These are phyloP conservation scores for Thrips palmi DNA, from an alignment of 1,140 invertebrate species.

Conservation along the genomic window DNA sequence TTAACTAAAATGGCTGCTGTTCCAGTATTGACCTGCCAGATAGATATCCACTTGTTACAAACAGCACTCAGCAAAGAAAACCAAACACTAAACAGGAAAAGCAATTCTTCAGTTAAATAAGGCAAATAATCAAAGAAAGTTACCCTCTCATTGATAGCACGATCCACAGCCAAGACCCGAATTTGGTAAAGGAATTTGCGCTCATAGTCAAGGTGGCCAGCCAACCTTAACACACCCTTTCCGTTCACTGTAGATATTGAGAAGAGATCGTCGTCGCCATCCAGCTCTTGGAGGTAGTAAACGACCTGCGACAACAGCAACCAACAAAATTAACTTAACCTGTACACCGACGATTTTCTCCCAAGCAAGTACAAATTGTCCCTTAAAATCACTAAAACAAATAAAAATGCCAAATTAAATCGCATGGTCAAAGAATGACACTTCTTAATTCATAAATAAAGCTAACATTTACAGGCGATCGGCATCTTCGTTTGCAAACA, in stretches of 20 bases:
- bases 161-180: slow-evolving; percentile 63
- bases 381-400: too few relatives aligned
- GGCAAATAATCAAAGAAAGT: slow-evolving; percentile 15
- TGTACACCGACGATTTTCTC: too few relatives aligned
- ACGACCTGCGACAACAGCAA: slow-evolving; percentile 21
- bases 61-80: background rate
- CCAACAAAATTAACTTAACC: slow-evolving; percentile 2
- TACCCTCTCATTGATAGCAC: slow-evolving; percentile 58
- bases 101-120: background rate
- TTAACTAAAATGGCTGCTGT: slow-evolving; percentile 75
- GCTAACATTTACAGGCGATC: too few relatives aligned
- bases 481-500: too few relatives aligned
- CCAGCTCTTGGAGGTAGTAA: slow-evolving; percentile 46
- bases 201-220: slow-evolving; percentile 69
- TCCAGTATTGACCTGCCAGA: slow-evolving; percentile 48
- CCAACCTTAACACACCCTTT: slow-evolving; percentile 65
- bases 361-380: too few relatives aligned
- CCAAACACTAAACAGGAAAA: background rate
- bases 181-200: slow-evolving; percentile 73
- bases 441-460: too few relatives aligned
- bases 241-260: slow-evolving; percentile 66
- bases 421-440: too few relatives aligned
- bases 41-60: slow-evolving; percentile 1
- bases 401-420: too few relatives aligned
- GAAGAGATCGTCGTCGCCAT: slow-evolving; percentile 56